Conservation (phyloP, 2,888 invertebrate genomes). For the Marasmarcha lunaedactyla region DNA sequence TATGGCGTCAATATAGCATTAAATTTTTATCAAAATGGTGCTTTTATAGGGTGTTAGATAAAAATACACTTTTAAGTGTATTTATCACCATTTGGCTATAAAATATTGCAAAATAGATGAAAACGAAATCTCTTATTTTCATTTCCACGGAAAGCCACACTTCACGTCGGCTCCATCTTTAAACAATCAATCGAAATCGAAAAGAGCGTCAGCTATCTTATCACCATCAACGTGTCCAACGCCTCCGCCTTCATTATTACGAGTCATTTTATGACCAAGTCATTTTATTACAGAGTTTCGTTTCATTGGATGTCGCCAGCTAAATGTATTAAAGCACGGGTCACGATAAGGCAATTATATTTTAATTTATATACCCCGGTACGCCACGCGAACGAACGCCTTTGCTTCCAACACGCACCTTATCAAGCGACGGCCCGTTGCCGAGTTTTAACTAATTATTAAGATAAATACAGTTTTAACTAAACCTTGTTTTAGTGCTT, state of each 20-base stretch:
- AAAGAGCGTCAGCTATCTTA: too few relatives aligned
- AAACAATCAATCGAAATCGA: too few relatives aligned
- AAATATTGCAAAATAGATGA: too few relatives aligned
- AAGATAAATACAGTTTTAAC: slow-evolving; percentile 64
- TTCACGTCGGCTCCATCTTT: too few relatives aligned
- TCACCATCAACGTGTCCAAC: slow-evolving; percentile 13
- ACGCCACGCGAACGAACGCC: slow-evolving; percentile 44
- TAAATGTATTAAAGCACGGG: slow-evolving; percentile 56
- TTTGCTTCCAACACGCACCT: slow-evolving; percentile 52
- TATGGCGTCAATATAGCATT: too few relatives aligned
- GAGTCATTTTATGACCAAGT: slow-evolving; percentile 3
- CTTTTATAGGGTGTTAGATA: too few relatives aligned
- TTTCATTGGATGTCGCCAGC: slow-evolving; percentile 31
- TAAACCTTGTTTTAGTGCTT: slow-evolving; percentile 41
- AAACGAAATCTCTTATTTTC: too few relatives aligned
- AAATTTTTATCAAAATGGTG: too few relatives aligned
- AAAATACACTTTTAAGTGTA: too few relatives aligned
- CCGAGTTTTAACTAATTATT: slow-evolving; percentile 65
- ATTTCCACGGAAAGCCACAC: too few relatives aligned
- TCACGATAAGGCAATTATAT: slow-evolving; percentile 70
- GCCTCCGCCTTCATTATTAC: slow-evolving; percentile 26
- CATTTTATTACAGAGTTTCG: slow-evolving; percentile 26
- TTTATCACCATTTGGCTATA: too few relatives aligned
- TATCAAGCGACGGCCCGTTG: slow-evolving; percentile 54
- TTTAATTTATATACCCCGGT: slow-evolving; percentile 64